phyloP scores from a whole-genome alignment of 2,888 invertebrate species.

The Pheosia tremula region DNA sequence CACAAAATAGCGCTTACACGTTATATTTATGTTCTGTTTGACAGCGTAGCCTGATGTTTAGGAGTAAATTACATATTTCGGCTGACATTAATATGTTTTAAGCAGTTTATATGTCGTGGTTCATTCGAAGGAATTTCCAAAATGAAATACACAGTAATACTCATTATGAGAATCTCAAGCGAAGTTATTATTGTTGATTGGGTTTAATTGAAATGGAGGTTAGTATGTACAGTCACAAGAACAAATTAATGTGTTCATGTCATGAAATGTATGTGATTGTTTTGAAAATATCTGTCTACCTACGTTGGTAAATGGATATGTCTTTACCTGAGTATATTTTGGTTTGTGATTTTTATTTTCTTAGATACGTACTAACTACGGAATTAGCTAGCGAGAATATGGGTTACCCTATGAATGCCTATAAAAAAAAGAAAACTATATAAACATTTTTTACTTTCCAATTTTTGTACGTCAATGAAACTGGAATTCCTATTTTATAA shows the following conservation, averaged over 20 bases:
- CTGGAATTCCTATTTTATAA: slow-evolving; percentile 40
- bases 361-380: too few relatives aligned
- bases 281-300: neutral
- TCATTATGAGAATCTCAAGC: slow-evolving; percentile 22
- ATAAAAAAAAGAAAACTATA: too few relatives aligned
- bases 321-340: too few relatives aligned
- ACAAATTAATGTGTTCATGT: slow-evolving; percentile 46
- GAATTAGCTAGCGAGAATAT: too few relatives aligned
- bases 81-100: slow-evolving; percentile 1
- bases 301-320: too few relatives aligned
- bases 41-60: neutral
- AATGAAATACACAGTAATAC: slow-evolving; percentile 14
- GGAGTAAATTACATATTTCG: slow-evolving; percentile 2
- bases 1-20: neutral
- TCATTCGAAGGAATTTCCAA: slow-evolving; percentile 14
- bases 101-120: neutral
- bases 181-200: slow-evolving; percentile 51
- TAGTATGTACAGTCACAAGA: slow-evolving; percentile 41
- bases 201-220: slow-evolving; percentile 64
- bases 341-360: too few relatives aligned
- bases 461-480: slow-evolving; percentile 26
- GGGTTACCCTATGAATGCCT: too few relatives aligned
- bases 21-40: slow-evolving; percentile 2
- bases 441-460: slow-evolving; percentile 18
- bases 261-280: neutral